Percentiles rank a stretch among this genome's conserved stretches.
phyloP scores from a whole-genome alignment of 2,888 invertebrate species.

The Sisyra nigra region DNA sequence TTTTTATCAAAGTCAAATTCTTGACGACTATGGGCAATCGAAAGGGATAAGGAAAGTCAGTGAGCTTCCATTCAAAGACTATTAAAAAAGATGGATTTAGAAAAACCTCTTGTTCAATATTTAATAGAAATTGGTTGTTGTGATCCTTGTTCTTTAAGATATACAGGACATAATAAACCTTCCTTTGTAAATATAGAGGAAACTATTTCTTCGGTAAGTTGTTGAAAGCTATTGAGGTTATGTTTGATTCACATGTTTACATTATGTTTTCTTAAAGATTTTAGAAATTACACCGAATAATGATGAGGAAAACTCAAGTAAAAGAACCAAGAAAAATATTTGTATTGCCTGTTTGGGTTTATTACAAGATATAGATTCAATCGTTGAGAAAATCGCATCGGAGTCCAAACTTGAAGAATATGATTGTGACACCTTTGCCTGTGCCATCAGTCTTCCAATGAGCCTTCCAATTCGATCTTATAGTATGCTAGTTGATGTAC shows the following conservation, averaged over 20 bases:
- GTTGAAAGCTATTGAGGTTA: background rate
- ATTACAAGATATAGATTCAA: conserved; percentile 39
- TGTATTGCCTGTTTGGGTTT: conserved; percentile 61
- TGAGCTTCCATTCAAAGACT: background rate
- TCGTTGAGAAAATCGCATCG: conserved; percentile 33
- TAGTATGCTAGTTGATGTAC: conserved; percentile 40
- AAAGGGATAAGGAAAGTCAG: too few relatives aligned
- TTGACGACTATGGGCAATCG: too few relatives aligned
- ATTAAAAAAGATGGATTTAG: background rate
- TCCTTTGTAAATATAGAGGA: background rate
- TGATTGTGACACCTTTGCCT: conserved; percentile 46
- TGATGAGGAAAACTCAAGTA: conserved; percentile 11
- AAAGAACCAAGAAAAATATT: conserved; percentile 31
- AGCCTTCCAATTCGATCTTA: conserved; percentile 48
- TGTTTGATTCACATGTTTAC: background rate
- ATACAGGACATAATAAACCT: conserved; percentile 37
- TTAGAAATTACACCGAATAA: conserved; percentile 8
- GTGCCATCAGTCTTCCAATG: conserved; percentile 56
- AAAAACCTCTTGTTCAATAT: conserved; percentile 24
- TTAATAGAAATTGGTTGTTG: conserved; percentile 45
- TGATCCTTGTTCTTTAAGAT: conserved; percentile 49
- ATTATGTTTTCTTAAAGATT: conserved; percentile 10
- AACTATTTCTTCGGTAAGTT: too few relatives aligned
- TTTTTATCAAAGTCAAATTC: too few relatives aligned
- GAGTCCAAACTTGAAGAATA: conserved; percentile 37